Evolutionary conservation across 2,888 invertebrate genomes (phyloP).

Genomic region (Drosophila testacea): DNA sequence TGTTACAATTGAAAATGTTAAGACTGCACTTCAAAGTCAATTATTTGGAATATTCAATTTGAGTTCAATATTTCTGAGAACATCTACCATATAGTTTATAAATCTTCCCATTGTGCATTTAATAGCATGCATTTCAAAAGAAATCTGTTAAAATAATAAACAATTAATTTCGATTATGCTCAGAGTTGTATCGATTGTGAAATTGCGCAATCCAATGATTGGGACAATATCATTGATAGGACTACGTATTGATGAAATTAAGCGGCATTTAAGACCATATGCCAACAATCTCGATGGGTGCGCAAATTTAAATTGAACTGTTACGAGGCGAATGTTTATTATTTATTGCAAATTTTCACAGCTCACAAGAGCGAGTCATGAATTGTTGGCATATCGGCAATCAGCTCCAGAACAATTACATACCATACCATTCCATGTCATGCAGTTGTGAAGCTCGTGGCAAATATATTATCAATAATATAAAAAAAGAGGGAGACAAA

Average conservation of each 20-base stretch:
- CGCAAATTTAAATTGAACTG: conserved; percentile 16
- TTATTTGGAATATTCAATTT: neutral
- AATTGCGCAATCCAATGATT: conserved; percentile 2
- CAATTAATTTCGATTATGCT: neutral
- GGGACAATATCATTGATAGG: neutral
- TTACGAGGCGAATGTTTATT: conserved; percentile 22
- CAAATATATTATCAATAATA: conserved; percentile 10
- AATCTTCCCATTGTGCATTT: neutral
- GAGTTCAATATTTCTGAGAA: neutral
- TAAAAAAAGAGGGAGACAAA: neutral
- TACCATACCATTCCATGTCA: conserved; percentile 4
- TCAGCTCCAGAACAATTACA: conserved; percentile 13
- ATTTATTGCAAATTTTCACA: conserved; percentile 28
- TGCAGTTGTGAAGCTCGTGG: conserved; percentile 15
- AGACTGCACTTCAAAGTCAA: no score
- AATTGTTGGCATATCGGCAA: conserved; percentile 13
- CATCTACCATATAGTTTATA: neutral
- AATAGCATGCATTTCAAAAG: neutral
- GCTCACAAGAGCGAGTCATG: conserved; percentile 17
- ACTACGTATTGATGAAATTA: neutral
- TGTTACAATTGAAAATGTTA: no score
- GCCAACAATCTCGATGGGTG: conserved; percentile 19
- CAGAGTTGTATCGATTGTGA: neutral
- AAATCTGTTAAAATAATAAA: conserved; percentile 7
- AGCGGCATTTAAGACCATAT: conserved; percentile 22